Evolutionary conservation across 2,113 vertebrate species (phyloP), one percentile per base, ranked within the genome.

Genomic region (Leptobrachium leishanense): DNA sequence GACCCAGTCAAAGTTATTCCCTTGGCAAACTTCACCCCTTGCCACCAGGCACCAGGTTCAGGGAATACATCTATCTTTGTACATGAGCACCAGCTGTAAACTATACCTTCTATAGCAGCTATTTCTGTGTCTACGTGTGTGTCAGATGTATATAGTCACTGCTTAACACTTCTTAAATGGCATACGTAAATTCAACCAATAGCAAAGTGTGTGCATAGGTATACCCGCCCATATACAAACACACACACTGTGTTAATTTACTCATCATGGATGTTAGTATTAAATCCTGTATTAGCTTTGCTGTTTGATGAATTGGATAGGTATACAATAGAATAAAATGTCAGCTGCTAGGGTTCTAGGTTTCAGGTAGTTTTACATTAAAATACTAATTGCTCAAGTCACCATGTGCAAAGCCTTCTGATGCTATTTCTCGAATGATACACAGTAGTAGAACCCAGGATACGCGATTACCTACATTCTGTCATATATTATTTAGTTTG

Each of bases 1-100:
- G 94, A 97, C 46, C 89, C 95, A 0, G 88, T 95, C 85, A 97
- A 98, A 91, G 92, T 96, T 81, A 98, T 98, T 82, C 93, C 95
- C 9, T 90, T 98, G 89, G 95, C 94, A 55, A 97, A 92, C 85
- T 97, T 98, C 76, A 90, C 92, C 4, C 86, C 91, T 0, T 80
- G 87, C 81, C 92, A 93, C 81, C 90, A 92, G 85, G 84, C 87
- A 0, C 84, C 91, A 0, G 83, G 85, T 10, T 84, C 90, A 2
- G 90, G 85, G 10, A 81, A 82, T 15, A 87, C 85, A 76, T 20
- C 88, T 13, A 78, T 92, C 0, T 94, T 95, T 83, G 76, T 95
- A 70, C 93, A 95, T 5, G 97, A 98, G 91, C 93, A 97, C 90
- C 95, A 96, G 88, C 88, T 98, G 87, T 97, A 90, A 91, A 31